These are phyloP conservation scores for Tetragnatha montana DNA, from an alignment of 2,888 invertebrate species.

Conservation along the genomic window DNA sequence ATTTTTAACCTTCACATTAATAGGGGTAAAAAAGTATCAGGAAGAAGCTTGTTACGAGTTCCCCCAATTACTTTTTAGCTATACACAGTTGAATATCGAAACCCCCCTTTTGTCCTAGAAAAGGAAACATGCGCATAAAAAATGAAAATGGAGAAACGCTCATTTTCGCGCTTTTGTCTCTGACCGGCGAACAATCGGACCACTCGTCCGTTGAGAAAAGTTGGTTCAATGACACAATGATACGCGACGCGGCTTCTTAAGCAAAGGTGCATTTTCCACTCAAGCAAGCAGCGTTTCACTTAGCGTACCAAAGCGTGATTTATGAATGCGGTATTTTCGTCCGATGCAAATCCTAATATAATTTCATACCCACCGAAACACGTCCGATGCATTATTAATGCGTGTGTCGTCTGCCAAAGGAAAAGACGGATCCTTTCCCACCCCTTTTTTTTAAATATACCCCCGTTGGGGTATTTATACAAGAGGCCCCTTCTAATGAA, in stretches of 20 bases:
- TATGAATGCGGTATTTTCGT: background rate
- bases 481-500: background rate
- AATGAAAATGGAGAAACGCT: background rate
- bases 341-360: background rate
- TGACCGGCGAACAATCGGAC: background rate
- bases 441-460: background rate
- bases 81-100: too few relatives aligned
- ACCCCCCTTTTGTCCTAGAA: background rate
- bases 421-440: background rate
- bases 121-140: background rate
- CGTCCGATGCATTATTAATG: background rate
- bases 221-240: conserved; percentile 4
- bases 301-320: background rate
- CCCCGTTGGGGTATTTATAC: background rate
- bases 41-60: background rate
- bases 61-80: background rate
- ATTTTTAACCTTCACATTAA: background rate
- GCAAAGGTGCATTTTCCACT: background rate
- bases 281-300: background rate
- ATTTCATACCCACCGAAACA: background rate
- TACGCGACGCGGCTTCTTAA: background rate
- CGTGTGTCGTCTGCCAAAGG: background rate
- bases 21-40: too few relatives aligned
- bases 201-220: background rate
- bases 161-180: conserved; percentile 2